phyloP scores from a whole-genome alignment of 2,888 invertebrate species.

The Kuschelorhynchus macadamiae region DNA sequence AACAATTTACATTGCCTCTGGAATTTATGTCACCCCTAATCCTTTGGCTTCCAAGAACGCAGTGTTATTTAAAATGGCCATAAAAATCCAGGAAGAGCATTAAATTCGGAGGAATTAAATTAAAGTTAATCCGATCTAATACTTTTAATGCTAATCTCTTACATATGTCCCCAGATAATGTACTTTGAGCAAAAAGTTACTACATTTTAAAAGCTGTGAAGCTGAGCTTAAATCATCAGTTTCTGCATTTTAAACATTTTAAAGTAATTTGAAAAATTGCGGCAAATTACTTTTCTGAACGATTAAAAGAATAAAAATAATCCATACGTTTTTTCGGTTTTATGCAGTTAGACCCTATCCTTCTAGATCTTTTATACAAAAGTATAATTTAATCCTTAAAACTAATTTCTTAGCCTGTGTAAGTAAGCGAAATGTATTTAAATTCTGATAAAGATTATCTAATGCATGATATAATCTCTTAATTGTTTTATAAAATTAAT shows the following conservation, averaged over 20 bases:
- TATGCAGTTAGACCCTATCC: too few species aligned
- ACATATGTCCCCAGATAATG: slow-evolving; percentile 21
- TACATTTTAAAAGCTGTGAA: slow-evolving; percentile 24
- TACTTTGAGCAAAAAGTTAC: background rate
- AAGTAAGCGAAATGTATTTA: too few species aligned
- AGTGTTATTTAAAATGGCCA: slow-evolving; percentile 23
- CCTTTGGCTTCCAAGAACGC: slow-evolving; percentile 16
- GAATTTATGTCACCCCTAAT: slow-evolving; percentile 12
- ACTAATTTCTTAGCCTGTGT: too few species aligned
- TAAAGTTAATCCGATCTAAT: slow-evolving; percentile 20
- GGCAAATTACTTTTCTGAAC: too few species aligned
- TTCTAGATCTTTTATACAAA: too few species aligned
- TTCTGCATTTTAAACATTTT: background rate
- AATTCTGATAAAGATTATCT: too few species aligned
- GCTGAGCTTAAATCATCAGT: slow-evolving; percentile 5
- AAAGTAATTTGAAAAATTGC: too few species aligned
- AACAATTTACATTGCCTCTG: slow-evolving; percentile 17
- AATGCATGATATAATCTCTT: too few species aligned
- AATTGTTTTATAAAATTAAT: too few species aligned
- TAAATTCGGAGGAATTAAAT: slow-evolving; percentile 30
- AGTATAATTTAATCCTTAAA: too few species aligned
- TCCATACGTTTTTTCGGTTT: too few species aligned
- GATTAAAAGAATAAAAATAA: too few species aligned
- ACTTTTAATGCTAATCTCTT: slow-evolving; percentile 29
- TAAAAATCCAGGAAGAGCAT: slow-evolving; percentile 26